Base-by-base conservation (phyloP, 2,888 invertebrate species). In the Oasisia sp. region DNA sequence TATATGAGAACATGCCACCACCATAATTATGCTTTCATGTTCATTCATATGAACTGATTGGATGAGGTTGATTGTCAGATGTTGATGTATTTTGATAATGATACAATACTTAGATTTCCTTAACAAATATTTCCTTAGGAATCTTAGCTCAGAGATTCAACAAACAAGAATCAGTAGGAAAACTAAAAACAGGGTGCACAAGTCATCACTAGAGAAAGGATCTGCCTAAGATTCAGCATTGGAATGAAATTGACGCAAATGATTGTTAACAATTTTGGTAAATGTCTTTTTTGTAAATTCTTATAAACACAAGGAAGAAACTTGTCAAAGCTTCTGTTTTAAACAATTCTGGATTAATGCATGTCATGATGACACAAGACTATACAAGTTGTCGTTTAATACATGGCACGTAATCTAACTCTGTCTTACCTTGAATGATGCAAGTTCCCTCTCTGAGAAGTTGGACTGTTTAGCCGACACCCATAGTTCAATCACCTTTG, bases 401-500 rank as follows among this genome's bases (percentile, higher is more conserved):
- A 5, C 74, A 74, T 27, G 74, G 3, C 27, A 27, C 27, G 27
- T 27, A 91, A n/a, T 32, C 50, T 14, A 50, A 74, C 74, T 74
- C 5, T 74, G 74, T 74, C 94, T 94, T 96, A 98, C 98, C 97
- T 98, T 98, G 91, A 99, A 97, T 0, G 98, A 98, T 92, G 97
- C 97, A 19, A 99, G 97, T 96, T 99, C 99, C 93, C 98, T 97
- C 0, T 97, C 97, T 38, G 98, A 97, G 96, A 99, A 99, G 96
- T 98, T 98, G 19, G 97, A 97, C 92, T 98, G 97, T 32, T 97
- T 96, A 3, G 99, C 99, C 92, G 98, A 97, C 94, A 97, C 97
- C 99, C 99, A 99, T 56, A 99, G 96, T 0, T 98, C 98, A 96
- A 98, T 98, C 0, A 99, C 99, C 97, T 98, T 98, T 0, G 98